A percentile compares a stretch with the other conserved stretches of the same genome.
Conservation (phyloP, 2,888 invertebrate species). For the Lampropteryx suffumata region DNA sequence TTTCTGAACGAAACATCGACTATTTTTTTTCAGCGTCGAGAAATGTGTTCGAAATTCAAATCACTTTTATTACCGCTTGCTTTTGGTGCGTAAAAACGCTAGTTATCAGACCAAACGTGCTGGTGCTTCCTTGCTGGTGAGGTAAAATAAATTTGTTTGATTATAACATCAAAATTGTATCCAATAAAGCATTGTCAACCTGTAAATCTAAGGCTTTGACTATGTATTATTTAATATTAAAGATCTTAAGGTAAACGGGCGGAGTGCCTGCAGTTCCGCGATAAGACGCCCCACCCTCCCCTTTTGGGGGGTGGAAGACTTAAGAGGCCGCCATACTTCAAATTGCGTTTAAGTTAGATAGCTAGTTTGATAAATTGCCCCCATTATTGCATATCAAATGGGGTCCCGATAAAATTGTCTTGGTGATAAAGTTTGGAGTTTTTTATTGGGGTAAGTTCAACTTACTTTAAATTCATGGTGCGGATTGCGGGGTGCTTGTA, state of each 20-base stretch:
- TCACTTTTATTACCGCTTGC: too few relatives aligned
- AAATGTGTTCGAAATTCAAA: too few relatives aligned
- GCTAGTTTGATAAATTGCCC: conserved; percentile 79
- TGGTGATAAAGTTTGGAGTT: conserved; percentile 52
- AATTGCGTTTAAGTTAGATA: conserved; percentile 81
- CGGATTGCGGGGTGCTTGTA: conserved; percentile 27
- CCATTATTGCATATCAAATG: conserved; percentile 80
- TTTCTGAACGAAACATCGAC: too few relatives aligned
- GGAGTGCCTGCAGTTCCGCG: conserved; percentile 80
- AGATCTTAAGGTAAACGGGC: conserved; percentile 81
- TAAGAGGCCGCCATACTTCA: conserved; percentile 80
- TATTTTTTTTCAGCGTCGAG: too few relatives aligned
- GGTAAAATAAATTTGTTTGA: too few relatives aligned
- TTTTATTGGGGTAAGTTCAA: conserved; percentile 48
- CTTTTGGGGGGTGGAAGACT: conserved; percentile 71
- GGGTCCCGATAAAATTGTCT: conserved; percentile 66
- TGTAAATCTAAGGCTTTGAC: conserved; percentile 69
- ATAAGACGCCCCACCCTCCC: conserved; percentile 67
- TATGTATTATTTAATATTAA: conserved; percentile 82
- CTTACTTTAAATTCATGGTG: conserved; percentile 46
- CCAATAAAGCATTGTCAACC: conserved; percentile 58
- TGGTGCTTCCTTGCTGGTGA: too few relatives aligned
- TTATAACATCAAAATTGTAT: conserved; percentile 23
- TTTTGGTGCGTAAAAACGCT: too few relatives aligned
- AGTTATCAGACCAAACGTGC: too few relatives aligned